These are phyloP conservation scores for Proterorhinus semilunaris DNA, from an alignment of 2,113 vertebrate genomes.

Conservation along the genomic window DNA sequence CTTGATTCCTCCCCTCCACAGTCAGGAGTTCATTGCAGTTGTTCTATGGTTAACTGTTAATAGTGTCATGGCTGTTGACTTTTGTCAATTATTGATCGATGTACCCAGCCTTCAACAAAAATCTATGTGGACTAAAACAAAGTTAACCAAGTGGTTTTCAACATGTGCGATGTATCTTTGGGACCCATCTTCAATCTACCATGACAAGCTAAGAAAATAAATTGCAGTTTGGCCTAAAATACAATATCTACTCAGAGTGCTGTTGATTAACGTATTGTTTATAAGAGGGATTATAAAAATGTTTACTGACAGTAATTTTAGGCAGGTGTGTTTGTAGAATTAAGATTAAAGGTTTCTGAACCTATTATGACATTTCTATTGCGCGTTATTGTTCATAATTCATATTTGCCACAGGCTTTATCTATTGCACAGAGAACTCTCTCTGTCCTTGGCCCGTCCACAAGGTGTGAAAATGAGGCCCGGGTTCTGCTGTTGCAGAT, in stretches of 20 bases:
- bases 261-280: too few relatives aligned
- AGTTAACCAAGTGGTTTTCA: neutral
- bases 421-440: neutral
- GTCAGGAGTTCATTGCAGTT: constrained; percentile 40
- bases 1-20: constrained; percentile 38
- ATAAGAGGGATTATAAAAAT: too few relatives aligned
- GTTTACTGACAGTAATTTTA: too few relatives aligned
- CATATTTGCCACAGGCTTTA: neutral
- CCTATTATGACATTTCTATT: too few relatives aligned
- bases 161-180: too few relatives aligned
- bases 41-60: constrained; percentile 43
- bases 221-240: too few relatives aligned
- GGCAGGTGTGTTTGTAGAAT: too few relatives aligned
- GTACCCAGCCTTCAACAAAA: neutral
- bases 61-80: constrained; percentile 22
- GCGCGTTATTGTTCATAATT: too few relatives aligned
- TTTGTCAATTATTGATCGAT: constrained; percentile 14
- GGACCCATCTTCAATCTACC: too few relatives aligned
- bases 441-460: neutral
- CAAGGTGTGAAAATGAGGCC: neutral
- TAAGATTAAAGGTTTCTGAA: too few relatives aligned
- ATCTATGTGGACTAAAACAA: neutral
- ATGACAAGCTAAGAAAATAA: too few relatives aligned
- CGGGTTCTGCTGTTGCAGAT: neutral
- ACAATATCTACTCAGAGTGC: too few relatives aligned